These are phyloP conservation scores for Carassius gibelio DNA, from an alignment of 2,113 vertebrate genomes.

Conservation along the genomic window DNA sequence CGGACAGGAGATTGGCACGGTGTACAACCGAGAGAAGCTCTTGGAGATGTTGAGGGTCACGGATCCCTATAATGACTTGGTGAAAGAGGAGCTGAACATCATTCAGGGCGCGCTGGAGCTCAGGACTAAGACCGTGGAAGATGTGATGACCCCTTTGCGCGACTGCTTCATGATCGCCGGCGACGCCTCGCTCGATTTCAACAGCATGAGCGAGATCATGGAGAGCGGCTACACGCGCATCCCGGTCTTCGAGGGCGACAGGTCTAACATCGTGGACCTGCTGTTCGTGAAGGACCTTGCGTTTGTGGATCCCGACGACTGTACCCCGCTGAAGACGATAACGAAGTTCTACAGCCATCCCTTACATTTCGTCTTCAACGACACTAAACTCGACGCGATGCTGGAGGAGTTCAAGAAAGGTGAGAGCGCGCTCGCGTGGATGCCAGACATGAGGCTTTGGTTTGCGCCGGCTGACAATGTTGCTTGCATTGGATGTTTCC, in stretches of 20 bases:
- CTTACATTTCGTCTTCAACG: slow-evolving; percentile 97
- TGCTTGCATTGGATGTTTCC: background rate
- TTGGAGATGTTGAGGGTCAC: slow-evolving; percentile 98
- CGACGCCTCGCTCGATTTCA: slow-evolving; percentile 92
- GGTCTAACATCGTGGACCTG: slow-evolving; percentile 95
- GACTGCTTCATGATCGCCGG: slow-evolving; percentile 98
- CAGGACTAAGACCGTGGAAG: slow-evolving; percentile 97
- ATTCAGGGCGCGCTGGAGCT: slow-evolving; percentile 98
- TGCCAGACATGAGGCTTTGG: background rate
- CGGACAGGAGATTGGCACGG: slow-evolving; percentile 98
- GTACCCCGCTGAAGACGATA: slow-evolving; percentile 96
- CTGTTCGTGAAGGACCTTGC: slow-evolving; percentile 98
- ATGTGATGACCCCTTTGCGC: slow-evolving; percentile 94
- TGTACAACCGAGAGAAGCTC: slow-evolving; percentile 97
- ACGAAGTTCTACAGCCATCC: slow-evolving; percentile 98
- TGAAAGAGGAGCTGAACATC: slow-evolving; percentile 98
- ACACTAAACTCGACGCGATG: slow-evolving; percentile 98
- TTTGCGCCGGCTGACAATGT: background rate
- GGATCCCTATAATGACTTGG: slow-evolving; percentile 96
- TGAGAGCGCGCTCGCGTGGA: slow-evolving; percentile 64
- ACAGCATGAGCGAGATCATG: slow-evolving; percentile 98
- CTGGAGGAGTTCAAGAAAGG: slow-evolving; percentile 99
- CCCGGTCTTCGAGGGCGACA: slow-evolving; percentile 92
- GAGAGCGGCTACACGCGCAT: slow-evolving; percentile 98
- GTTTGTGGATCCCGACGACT: slow-evolving; percentile 97